Evolutionary conservation across 92 coral and sea anemone genomes (phyloP), one percentile per base, ranked within the genome.

Genomic region (Zoanthus solanderi): DNA sequence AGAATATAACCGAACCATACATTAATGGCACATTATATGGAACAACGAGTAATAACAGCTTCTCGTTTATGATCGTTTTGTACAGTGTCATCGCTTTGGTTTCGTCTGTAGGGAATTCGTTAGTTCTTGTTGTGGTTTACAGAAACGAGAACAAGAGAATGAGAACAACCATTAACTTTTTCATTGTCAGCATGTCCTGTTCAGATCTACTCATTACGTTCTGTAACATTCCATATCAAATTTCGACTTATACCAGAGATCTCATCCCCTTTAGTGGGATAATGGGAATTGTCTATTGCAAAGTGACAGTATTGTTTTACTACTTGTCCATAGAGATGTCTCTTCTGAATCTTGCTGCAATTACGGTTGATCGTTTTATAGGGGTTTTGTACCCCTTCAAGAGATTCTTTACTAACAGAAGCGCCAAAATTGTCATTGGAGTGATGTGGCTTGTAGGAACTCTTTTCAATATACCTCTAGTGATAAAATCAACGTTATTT

Each of bases 161-260:
- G 42, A 37, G 42, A 37, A 37, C 42, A 37, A 37, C 42, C 4
- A 37, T 91, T 46, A 94, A 92, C 75, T 76, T 66, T 31, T 92
- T 92, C 63, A 88, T 94, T 44, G 76, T 90, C 32, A 94, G 83
- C 71, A 85, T 92, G 93, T 93, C 93, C 6, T 74, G 79, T 9
- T 88, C 90, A 7, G 42, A 37, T 37, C 42, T 37, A 37, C 42
- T 37, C 42, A 37, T 37, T 37, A 37, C 42, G 42, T 37, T 37
- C 4, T 37, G 42, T 37, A 37, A 37, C 42, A 37, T 37, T 37
- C 42, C 42, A 4, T 37, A 2, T 14, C 48, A 31, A 37, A 89
- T 84, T 71, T 11, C 45, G n/a, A 68, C 42, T 50, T 89, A 29
- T 92, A 57, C n/a, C 4, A 12, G 8, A 12, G 90, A 0, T 37